A percentile compares a stretch with the other conserved stretches of the same genome.
phyloP scores from a whole-genome alignment of 2,113 vertebrate genomes.

The Chamaea fasciata region DNA sequence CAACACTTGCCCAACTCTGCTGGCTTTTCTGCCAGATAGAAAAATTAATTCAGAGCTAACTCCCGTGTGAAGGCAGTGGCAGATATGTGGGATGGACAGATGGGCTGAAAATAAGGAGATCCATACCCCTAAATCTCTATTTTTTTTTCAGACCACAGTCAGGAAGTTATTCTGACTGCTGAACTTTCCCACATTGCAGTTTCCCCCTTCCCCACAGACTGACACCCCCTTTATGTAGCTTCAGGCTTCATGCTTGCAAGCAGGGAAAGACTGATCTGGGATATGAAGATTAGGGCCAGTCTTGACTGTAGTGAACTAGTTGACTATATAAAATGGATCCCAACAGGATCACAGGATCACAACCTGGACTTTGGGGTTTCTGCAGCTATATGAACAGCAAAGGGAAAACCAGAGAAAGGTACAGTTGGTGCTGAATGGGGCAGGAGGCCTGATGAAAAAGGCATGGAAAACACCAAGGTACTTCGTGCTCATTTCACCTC shows the following conservation, averaged over 20 bases:
- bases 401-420: background rate
- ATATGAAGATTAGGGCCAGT: background rate
- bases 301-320: background rate
- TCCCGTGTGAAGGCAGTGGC: background rate
- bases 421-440: background rate
- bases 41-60: background rate
- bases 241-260: background rate
- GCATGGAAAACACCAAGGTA: background rate
- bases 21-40: background rate
- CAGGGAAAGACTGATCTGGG: background rate
- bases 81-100: background rate
- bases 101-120: background rate
- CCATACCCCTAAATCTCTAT: background rate
- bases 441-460: background rate
- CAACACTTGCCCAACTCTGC: background rate
- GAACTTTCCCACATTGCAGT: background rate
- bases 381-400: background rate
- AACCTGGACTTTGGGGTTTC: background rate
- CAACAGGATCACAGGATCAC: background rate
- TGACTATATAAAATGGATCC: background rate
- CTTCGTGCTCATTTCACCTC: background rate
- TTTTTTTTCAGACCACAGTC: background rate
- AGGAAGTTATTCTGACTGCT: background rate
- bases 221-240: background rate
- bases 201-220: background rate